Base-by-base conservation (phyloP, 1,140 invertebrate genomes). In the Agrypnia vestita region DNA sequence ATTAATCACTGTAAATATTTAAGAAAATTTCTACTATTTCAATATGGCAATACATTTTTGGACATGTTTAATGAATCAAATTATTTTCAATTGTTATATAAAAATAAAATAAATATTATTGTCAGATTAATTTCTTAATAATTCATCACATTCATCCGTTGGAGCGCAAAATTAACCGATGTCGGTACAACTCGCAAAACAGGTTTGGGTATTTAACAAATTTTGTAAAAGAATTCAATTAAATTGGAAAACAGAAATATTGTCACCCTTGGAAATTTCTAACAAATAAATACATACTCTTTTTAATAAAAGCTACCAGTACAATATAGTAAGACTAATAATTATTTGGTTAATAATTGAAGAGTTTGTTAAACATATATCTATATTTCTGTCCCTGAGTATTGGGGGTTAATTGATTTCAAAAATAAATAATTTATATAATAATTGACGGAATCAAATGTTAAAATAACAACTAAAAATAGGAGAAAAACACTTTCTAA, bases 261-360 rank as follows among this genome's bases (percentile, higher is more conserved):
- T n/a, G n/a, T n/a, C n/a, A n/a, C n/a, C n/a, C n/a, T n/a, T n/a
- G n/a, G n/a, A n/a, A n/a, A 59, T 59, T 19, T 17, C 21, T 10
- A 10, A 21, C 25, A 35, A 35, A 59, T 59, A 59, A 59, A 59
- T 59, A 11, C n/a, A 59, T 21, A 15, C 21, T 59, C 15, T 15
- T 59, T 17, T 1, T 56, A 56, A 56, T 17, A 56, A 35, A 35
- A 56, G 15, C n/a, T 56, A 19, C 13, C 19, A 56, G 15, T 56
- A 56, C 10, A 19, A 56, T 56, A 59, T 35, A 59, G 17, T 59
- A 59, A 59, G 12, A 59, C 55, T 21, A 59, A 59, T 15, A 21
- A 59, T 59, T 59, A 59, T 59, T 59, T 59, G 55, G 55, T 59
- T 59, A 59, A 59, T 59, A 59, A 59, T 59, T 59, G 17, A 59